Evolutionary conservation across 2,797 vertebrate genomes (phyloP).

Genomic region (Oreonectes daqikongensis): DNA sequence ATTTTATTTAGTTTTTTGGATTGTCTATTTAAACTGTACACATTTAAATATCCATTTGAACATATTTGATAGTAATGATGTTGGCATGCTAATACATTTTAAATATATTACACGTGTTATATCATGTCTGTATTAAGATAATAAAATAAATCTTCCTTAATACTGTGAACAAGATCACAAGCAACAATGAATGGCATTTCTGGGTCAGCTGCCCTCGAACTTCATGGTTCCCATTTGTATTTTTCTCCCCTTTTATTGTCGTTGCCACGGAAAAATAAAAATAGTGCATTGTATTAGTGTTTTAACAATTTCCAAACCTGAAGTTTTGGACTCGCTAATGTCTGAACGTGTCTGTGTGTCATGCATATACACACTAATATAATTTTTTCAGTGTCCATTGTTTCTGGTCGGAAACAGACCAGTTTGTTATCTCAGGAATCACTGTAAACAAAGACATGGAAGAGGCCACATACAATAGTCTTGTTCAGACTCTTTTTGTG

Average conservation of each 20-base stretch:
- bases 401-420: conserved; percentile 67
- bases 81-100: background rate
- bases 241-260: conserved; percentile 31
- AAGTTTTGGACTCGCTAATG: conserved; percentile 43
- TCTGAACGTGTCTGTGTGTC: conserved; percentile 53
- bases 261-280: conserved; percentile 46
- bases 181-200: conserved; percentile 48
- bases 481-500: conserved; percentile 52
- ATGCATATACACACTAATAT: conserved; percentile 40
- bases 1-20: background rate
- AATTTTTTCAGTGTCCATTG: conserved; percentile 63
- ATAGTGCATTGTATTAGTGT: conserved; percentile 56
- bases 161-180: conserved; percentile 12
- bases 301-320: conserved; percentile 48
- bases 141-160: background rate
- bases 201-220: conserved; percentile 23
- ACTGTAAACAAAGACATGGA: conserved; percentile 62
- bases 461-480: conserved; percentile 65
- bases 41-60: background rate
- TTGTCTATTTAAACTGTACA: background rate
- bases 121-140: background rate
- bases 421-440: conserved; percentile 65
- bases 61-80: background rate
- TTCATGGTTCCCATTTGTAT: conserved; percentile 35
- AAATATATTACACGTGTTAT: no score